Base-by-base conservation (phyloP, 1,140 invertebrate genomes). In the Drosophila elegans region DNA sequence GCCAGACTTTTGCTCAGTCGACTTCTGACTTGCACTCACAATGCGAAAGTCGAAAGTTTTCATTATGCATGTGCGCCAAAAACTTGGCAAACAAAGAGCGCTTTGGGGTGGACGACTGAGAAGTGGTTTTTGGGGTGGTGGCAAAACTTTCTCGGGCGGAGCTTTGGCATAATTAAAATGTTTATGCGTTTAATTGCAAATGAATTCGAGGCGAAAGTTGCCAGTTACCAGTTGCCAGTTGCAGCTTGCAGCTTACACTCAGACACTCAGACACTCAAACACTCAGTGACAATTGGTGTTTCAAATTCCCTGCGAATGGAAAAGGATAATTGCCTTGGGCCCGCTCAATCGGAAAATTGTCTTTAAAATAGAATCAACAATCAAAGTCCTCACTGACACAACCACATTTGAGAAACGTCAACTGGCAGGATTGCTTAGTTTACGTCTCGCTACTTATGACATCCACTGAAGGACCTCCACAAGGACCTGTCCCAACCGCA, bases 181-280 rank as follows among this genome's bases (percentile, higher is more conserved):
- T 74, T 74, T 74, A 74, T 74, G 72, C 71, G 69, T 74, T 74
- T 74, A 74, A 74, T 74, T 74, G 72, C 72, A 74, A 74, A 74
- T 74, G 72, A 74, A 74, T 74, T 74, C 39, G 52, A 39, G 51
- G 71, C 71, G 44, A 75, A 39, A 57, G 48, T 62, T 75, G 59
- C 42, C 54, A 74, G 48, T 62, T 75, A 52, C 42, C 54, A 74
- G 41, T 49, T 56, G 39, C 41, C 36, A 29, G 38, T 16, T 16
- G 48, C n/a, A 32, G 7, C 29, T 12, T 9, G 0, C 9, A 12
- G 21, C 42, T 45, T 27, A 27, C 39, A 32, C 45, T 12, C 32
- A 25, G 10, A 57, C 13, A 10, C 21, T 32, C 44, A 55, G 25
- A 11, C 21, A 36, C 57, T 5, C 46, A 21, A 41, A 16, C 36